Evolutionary conservation across 2,888 invertebrate genomes (phyloP), one percentile per base, ranked within the genome.

Genomic region (Adelognathus sp.): DNA sequence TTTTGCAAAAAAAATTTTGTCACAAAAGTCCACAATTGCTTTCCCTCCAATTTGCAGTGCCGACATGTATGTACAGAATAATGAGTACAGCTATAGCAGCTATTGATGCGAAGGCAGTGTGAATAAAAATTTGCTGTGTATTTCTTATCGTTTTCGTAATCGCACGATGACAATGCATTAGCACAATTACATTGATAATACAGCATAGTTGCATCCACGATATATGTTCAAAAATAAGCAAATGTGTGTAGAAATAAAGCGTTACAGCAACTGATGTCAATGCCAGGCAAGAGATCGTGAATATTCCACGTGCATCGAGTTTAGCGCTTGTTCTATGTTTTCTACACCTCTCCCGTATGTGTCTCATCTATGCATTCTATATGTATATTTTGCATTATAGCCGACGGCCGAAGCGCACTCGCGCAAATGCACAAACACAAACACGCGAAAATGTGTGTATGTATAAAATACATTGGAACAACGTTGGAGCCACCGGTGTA

Each of bases 151-250:
- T 78, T 61, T 78, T 67, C 76, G 36, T 67, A 82, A 85, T 86
- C 81, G 82, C 84, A 77, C 81, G 84, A 85, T 83, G 86, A 84
- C 86, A 87, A 86, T 82, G 79, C 85, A 85, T 86, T 86, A 85
- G 82, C 85, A 86, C 87, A 85, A 88, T 88, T 82, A 83, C 85
- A 76, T 84, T 80, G 86, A 87, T 86, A 86, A 86, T 76, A 80
- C 76, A 36, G 11, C 58, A 60, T 46, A 61, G 67, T 79, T 76
- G 71, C 69, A 50, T 52, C 73, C 69, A 27, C 16, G 18, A 58
- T 29, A 44, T 27, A 56, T 76, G 58, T 50, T 64, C 14, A 9
- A 7, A 24, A 21, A 9, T 46, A 46, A 1, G 29, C 16, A 27
- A 46, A 24, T 16, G 39, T 33, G 18, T 7, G 29, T 31, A 36